Percentiles rank a stretch among this genome's conserved stretches.
These are phyloP conservation scores for Erebia palarica DNA, from an alignment of 2,888 invertebrate species.

Conservation along the genomic window DNA sequence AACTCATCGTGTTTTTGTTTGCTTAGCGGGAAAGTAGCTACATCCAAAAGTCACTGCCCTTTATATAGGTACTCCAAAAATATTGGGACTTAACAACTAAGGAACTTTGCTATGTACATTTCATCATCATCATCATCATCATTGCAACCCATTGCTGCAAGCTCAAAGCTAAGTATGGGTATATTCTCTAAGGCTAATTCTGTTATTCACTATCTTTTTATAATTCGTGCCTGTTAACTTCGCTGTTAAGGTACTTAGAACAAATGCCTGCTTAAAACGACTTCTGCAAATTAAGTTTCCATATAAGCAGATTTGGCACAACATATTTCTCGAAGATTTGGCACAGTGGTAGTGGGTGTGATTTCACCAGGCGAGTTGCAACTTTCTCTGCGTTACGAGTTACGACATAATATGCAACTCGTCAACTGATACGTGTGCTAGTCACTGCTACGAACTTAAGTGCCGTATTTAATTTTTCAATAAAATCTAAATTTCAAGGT, in stretches of 20 bases:
- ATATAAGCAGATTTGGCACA: conserved; percentile 54
- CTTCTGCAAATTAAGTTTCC: conserved; percentile 63
- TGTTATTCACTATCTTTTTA: too few relatives aligned
- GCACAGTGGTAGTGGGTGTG: conserved; percentile 76
- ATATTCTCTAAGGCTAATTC: too few relatives aligned
- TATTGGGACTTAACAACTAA: too few relatives aligned
- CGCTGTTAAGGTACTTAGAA: conserved; percentile 16
- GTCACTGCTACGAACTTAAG: conserved; percentile 43
- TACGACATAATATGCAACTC: conserved; percentile 52
- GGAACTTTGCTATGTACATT: too few relatives aligned
- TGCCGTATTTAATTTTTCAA: conserved; percentile 63
- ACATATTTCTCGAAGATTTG: conserved; percentile 67
- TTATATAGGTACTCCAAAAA: too few relatives aligned
- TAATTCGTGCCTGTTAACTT: background rate
- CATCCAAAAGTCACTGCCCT: background rate
- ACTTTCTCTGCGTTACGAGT: conserved; percentile 68
- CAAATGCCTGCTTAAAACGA: conserved; percentile 49
- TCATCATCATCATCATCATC: too few relatives aligned
- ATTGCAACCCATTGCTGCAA: too few relatives aligned
- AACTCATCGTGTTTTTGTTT: conserved; percentile 7
- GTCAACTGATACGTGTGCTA: conserved; percentile 38
- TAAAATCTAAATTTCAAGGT: conserved; percentile 71
- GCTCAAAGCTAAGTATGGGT: too few relatives aligned
- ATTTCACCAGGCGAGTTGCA: conserved; percentile 72
- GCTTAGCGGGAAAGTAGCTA: background rate